These are phyloP conservation scores for Crepidodera aurea DNA, from an alignment of 2,888 invertebrate species.

Conservation along the genomic window DNA sequence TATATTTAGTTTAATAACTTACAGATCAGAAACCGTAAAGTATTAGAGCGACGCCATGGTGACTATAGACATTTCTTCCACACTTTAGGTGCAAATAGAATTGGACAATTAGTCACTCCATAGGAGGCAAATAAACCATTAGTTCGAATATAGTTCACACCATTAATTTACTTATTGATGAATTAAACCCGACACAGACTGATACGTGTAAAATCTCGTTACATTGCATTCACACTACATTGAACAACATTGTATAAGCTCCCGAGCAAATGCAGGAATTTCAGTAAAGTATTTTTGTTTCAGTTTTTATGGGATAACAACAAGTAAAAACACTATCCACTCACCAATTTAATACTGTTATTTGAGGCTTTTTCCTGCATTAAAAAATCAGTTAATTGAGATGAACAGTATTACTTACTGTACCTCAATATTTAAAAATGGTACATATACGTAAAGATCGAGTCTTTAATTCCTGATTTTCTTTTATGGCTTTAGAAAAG, in stretches of 20 bases:
- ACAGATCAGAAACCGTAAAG: too few relatives aligned
- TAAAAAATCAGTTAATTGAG: too few relatives aligned
- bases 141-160: constrained; percentile 34
- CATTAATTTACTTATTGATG: constrained; percentile 36
- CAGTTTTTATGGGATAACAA: neutral
- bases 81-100: constrained; percentile 42
- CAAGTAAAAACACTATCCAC: neutral
- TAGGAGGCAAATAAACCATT: constrained; percentile 40
- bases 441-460: too few relatives aligned
- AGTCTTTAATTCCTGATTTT: too few relatives aligned
- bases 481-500: too few relatives aligned
- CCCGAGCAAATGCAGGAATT: constrained; percentile 3
- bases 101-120: constrained; percentile 46
- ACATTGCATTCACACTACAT: constrained; percentile 26
- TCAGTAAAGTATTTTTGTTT: neutral
- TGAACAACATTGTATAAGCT: constrained; percentile 15
- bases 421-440: too few relatives aligned
- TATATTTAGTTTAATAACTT: constrained; percentile 15
- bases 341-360: too few relatives aligned
- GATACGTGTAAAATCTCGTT: constrained; percentile 26
- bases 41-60: too few relatives aligned
- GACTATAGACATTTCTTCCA: constrained; percentile 36
- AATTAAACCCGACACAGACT: constrained; percentile 26
- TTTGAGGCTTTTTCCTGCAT: too few relatives aligned
- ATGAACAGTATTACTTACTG: too few relatives aligned